Conservation (phyloP, 2,888 invertebrate genomes). For the Aplocera efformata region DNA sequence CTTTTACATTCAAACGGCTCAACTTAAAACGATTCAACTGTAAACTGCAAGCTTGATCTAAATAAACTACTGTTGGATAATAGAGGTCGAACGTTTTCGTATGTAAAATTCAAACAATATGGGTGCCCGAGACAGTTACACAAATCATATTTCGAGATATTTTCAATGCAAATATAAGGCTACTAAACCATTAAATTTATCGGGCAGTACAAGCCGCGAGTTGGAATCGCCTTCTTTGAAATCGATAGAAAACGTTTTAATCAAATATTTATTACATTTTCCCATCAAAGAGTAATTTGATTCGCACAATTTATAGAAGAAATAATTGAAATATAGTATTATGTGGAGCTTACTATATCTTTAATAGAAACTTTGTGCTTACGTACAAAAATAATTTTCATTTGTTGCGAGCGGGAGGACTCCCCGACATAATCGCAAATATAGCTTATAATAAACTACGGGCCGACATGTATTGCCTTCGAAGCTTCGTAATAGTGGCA, state of each 20-base stretch:
- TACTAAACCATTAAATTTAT: constrained; percentile 6
- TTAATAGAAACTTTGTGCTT: not conserved
- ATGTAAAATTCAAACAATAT: constrained; percentile 8
- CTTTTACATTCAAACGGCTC: constrained; percentile 48
- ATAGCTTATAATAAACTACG: constrained; percentile 40
- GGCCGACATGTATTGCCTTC: constrained; percentile 46
- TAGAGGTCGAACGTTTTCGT: constrained; percentile 18
- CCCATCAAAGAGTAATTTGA: too few relatives aligned
- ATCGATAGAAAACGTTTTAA: too few relatives aligned
- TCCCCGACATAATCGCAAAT: constrained; percentile 31
- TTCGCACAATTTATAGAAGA: too few relatives aligned
- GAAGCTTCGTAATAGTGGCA: constrained; percentile 45
- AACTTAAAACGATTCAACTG: constrained; percentile 50
- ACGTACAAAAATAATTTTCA: constrained; percentile 18
- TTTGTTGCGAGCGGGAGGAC: constrained; percentile 16
- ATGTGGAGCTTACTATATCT: too few relatives aligned
- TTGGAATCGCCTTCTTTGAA: not conserved
- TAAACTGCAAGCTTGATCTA: constrained; percentile 36
- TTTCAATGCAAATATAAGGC: not conserved
- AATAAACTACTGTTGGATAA: constrained; percentile 33
- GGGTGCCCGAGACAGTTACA: too few relatives aligned
- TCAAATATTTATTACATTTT: too few relatives aligned
- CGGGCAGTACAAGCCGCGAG: constrained; percentile 1
- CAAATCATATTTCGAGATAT: not conserved
- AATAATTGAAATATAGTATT: too few relatives aligned